Evolutionary conservation across 53 echinoderm and acorn worm genomes (phyloP).

Genomic region (Glandiceps talaboti): DNA sequence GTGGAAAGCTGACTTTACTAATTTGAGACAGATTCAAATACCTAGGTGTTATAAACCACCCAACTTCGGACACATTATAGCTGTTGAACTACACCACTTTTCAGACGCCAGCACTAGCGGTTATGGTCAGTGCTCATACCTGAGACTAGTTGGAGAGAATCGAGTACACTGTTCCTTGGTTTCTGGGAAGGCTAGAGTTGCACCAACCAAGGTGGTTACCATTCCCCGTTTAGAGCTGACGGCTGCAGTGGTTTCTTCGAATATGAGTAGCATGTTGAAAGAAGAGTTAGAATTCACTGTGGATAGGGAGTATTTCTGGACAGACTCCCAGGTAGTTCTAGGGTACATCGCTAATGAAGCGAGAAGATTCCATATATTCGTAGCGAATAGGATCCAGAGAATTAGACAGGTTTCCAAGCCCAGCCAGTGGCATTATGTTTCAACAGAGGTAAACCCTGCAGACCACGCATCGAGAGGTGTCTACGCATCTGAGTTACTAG

Average conservation of each 20-base stretch:
- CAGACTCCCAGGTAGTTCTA: constrained; percentile 33
- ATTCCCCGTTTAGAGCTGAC: constrained; percentile 37
- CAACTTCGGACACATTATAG: constrained; percentile 20
- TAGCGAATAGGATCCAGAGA: constrained; percentile 35
- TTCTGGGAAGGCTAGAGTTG: constrained; percentile 37
- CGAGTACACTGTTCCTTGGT: constrained; percentile 29
- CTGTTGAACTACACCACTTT: constrained; percentile 48
- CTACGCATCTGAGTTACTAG: not conserved
- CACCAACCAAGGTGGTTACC: constrained; percentile 15
- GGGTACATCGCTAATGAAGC: constrained; percentile 30
- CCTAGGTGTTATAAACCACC: constrained; percentile 40
- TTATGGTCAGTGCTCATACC: constrained; percentile 39
- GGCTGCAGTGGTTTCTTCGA: constrained; percentile 32
- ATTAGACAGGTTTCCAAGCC: constrained; percentile 27
- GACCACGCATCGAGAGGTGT: constrained; percentile 27
- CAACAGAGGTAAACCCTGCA: constrained; percentile 15
- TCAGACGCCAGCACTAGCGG: constrained; percentile 43
- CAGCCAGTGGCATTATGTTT: constrained; percentile 27
- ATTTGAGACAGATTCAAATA: constrained; percentile 13
- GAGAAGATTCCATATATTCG: constrained; percentile 28
- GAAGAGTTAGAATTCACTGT: constrained; percentile 21
- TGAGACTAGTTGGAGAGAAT: constrained; percentile 14
- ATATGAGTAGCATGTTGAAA: constrained; percentile 19
- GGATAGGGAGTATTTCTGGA: constrained; percentile 26
- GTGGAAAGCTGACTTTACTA: constrained; percentile 19